Percentiles rank a stretch among this genome's conserved stretches.
Evolutionary conservation across 2,113 vertebrate species (phyloP).

Genomic region (Alectura lathami): DNA sequence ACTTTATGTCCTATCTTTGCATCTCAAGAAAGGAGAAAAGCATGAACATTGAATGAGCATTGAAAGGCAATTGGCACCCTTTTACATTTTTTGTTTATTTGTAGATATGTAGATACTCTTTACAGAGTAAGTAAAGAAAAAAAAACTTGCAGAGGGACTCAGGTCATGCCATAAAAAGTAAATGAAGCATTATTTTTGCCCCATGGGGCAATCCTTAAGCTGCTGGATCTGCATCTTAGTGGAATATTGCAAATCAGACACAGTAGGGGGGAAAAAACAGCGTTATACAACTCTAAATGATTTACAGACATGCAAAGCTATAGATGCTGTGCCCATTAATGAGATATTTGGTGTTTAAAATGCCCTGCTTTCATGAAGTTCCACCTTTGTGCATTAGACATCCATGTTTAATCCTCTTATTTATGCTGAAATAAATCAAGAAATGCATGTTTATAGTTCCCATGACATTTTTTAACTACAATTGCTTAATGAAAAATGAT

Average conservation of each 20-base stretch:
- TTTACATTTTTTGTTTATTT: not conserved
- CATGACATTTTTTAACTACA: not conserved
- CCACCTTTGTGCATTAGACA: not conserved
- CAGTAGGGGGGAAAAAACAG: slow-evolving; percentile 20
- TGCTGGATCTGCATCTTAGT: slow-evolving; percentile 17
- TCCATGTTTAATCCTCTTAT: not conserved
- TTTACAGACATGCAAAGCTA: slow-evolving; percentile 10
- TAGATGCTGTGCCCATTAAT: not conserved
- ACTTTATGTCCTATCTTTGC: not conserved
- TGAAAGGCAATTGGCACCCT: not conserved
- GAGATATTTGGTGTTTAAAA: slow-evolving; percentile 12
- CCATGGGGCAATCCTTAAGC: not conserved
- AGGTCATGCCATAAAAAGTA: not conserved
- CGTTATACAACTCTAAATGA: not conserved
- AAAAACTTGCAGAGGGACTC: slow-evolving; percentile 2
- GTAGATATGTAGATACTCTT: slow-evolving; percentile 25
- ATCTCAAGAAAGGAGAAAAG: not conserved
- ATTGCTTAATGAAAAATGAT: not conserved
- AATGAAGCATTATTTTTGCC: slow-evolving; percentile 44
- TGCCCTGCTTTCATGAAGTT: not conserved
- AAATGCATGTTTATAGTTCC: not conserved
- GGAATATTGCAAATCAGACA: slow-evolving; percentile 9
- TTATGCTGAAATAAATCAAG: not conserved
- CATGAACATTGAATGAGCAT: not conserved
- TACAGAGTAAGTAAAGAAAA: not conserved